Evolutionary conservation across 2,888 invertebrate genomes (phyloP).

Genomic region (Erebia ligea): DNA sequence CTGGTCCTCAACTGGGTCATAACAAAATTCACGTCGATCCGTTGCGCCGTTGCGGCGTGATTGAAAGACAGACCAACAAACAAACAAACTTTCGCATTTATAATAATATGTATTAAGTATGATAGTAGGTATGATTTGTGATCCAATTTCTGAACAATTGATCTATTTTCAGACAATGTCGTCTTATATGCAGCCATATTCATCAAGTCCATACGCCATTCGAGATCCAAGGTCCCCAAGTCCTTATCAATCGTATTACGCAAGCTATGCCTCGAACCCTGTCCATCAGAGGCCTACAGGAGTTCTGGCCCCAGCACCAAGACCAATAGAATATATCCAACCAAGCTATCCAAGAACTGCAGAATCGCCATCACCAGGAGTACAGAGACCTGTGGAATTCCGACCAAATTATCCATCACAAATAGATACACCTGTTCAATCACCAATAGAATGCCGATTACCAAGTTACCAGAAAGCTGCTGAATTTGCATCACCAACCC

Average conservation of each 20-base stretch:
- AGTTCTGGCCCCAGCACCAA: neutral
- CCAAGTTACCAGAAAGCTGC: neutral
- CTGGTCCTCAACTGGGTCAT: too few species aligned
- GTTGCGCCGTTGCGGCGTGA: too few species aligned
- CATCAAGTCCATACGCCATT: slow-evolving; percentile 15
- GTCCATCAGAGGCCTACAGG: slow-evolving; percentile 6
- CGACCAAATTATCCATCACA: slow-evolving; percentile 7
- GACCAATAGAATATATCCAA: neutral
- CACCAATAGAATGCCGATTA: neutral
- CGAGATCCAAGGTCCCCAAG: neutral
- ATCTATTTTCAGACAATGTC: slow-evolving; percentile 28
- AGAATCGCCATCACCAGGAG: neutral
- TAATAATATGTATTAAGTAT: too few species aligned
- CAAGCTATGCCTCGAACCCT: neutral
- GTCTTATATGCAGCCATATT: slow-evolving; percentile 27
- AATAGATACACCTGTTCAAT: neutral
- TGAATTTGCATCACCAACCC: neutral
- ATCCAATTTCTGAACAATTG: neutral
- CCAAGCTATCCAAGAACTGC: neutral
- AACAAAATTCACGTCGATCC: too few species aligned
- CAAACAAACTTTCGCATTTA: too few species aligned
- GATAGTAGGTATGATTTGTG: too few species aligned
- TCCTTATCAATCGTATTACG: slow-evolving; percentile 3
- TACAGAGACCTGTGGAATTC: slow-evolving; percentile 18
- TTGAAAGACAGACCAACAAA: too few species aligned